Base-by-base conservation (phyloP, 2,888 invertebrate genomes). In the Timandra comae region DNA sequence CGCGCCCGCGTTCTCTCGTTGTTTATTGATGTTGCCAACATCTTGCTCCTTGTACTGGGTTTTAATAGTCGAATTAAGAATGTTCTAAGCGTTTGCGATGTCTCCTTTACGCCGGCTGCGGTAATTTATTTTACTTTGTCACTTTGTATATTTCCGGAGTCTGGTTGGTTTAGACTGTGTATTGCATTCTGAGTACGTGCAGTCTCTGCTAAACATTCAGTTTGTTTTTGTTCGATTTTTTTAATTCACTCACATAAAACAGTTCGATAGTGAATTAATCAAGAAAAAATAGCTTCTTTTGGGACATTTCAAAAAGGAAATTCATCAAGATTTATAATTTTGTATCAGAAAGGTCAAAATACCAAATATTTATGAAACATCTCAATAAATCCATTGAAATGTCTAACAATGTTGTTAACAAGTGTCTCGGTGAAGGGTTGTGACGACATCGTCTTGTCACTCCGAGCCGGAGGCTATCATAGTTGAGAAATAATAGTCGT, bases 1-100 rank as follows among this genome's bases (percentile, higher is more conserved):
- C 70, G 70, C 78, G 73, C 75, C 57, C 69, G 73, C 72, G 70
- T 76, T 73, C 67, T 58, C 46, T 57, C 59, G 52, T 82, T 84
- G 85, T 85, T 85, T 85, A 85, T 84, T 62, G 73, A 71, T 73
- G 78, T 73, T 73, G 71, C 71, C 60, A 68, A 71, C 81, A 71
- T 79, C 79, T 76, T 74, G 76, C 70, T 46, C 57, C 67, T 69
- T 68, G 73, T 72, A 69, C 62, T 62, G 73, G 63, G 71, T 73
- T 78, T 78, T 82, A 82, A 84, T 81, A 63, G 78, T 53, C 68
- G 60, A 74, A 78, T 81, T 82, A 81, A 77, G 66, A 71, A 72
- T 74, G 70, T 68, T 71, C 56, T 69, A 56, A 75, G 53, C 64
- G 63, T 63, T 63, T 56, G 57, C 58, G 46, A 52, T 44, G 52